phyloP scores from a whole-genome alignment of 2,888 invertebrate genomes.

The Zaprionus lineosus region DNA sequence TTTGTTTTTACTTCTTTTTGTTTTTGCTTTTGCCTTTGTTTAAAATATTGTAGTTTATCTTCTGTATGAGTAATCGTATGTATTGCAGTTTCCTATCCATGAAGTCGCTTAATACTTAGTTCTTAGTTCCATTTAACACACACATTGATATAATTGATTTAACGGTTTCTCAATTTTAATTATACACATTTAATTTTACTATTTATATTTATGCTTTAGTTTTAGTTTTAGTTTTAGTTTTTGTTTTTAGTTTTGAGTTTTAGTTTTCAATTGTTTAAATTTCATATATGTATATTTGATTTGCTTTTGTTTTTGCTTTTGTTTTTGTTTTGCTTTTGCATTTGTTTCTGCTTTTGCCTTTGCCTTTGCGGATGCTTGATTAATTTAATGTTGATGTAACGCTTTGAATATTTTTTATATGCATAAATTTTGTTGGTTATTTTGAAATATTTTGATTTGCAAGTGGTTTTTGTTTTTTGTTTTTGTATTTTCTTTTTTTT shows the following conservation, averaged over 20 bases:
- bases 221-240: constrained; percentile 8
- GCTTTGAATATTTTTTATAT: constrained; percentile 56
- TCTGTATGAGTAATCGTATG: constrained; percentile 44
- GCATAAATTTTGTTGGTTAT: constrained; percentile 41
- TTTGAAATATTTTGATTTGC: constrained; percentile 46
- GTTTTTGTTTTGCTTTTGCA: constrained; percentile 27
- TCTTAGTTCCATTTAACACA: constrained; percentile 69
- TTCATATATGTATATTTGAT: constrained; percentile 25
- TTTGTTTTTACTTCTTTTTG: not conserved
- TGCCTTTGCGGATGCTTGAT: constrained; percentile 33
- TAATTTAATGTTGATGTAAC: constrained; percentile 45
- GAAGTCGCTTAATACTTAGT: constrained; percentile 71
- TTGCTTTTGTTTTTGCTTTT: constrained; percentile 28
- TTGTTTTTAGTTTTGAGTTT: constrained; percentile 21
- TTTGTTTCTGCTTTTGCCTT: too few relatives aligned
- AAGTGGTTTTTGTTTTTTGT: constrained; percentile 38
- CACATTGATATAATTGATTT: constrained; percentile 46
- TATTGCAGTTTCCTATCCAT: constrained; percentile 51
- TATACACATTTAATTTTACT: constrained; percentile 67
- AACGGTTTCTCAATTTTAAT: constrained; percentile 49
- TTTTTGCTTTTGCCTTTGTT: too few relatives aligned
- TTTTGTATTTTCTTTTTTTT: constrained; percentile 26
- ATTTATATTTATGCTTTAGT: constrained; percentile 35
- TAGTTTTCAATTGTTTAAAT: constrained; percentile 13
- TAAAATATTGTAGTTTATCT: too few relatives aligned